Base-by-base conservation (phyloP, 1,140 invertebrate species). In the Drosophila mayri region DNA sequence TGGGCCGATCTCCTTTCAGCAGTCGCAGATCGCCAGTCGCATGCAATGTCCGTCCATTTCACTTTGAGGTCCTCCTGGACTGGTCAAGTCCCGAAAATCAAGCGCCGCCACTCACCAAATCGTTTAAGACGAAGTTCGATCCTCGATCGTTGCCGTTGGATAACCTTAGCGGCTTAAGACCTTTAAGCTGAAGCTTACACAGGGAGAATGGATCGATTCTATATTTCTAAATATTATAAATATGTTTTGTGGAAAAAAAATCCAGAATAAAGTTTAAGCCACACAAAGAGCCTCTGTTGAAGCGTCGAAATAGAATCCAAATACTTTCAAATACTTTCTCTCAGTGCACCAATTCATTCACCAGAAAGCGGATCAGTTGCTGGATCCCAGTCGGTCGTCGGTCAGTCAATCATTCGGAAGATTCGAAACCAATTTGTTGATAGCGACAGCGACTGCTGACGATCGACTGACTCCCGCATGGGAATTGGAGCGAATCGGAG, bases 401-500 rank as follows among this genome's bases (percentile, higher is more conserved):
- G 63, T 54, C 78, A 88, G 82, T 88, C 85, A 88, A 88, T 88
- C 85, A 90, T 72, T 81, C 75, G 63, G 67, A 66, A 90, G 85
- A 90, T 90, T 70, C 85, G 81, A 90, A 90, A 76, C 81, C 85
- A 90, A 90, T 90, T 90, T 90, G 85, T 76, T 79, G 85, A 90
- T 90, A 90, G 81, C 67, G 66, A 70, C 66, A 70, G 66, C 61
- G 68, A 66, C 65, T 71, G 74, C 77, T 88, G 81, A 77, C 76
- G 84, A 87, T 87, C 79, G 71, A 74, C 75, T 80, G 70, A 61
- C 76, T 78, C 52, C 74, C 75, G 75, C 75, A 64, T 82, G 84
- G 73, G 77, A 88, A 80, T 81, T 80, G 61, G 58, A 72, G 61
- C 73, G 68, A 64, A 55, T 77, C 63, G 63, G 61, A 57, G 76